Conservation (phyloP, 2,113 vertebrate genomes). For the Trochalopteron elliotii region DNA sequence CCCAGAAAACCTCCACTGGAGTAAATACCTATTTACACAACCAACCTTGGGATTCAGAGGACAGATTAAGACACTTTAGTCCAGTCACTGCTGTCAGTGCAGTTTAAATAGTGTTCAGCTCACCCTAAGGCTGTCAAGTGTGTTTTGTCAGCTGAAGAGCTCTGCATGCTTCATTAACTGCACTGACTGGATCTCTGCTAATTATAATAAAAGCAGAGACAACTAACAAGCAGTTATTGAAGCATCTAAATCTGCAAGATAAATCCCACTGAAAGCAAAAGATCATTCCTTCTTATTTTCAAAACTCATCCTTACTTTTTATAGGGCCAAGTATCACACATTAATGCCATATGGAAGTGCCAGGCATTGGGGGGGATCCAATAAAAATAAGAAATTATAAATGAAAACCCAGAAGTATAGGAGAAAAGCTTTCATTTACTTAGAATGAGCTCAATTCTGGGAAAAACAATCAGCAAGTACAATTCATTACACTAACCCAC, state of each 20-base stretch:
- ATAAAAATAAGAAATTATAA: not conserved
- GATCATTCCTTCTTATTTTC: not conserved
- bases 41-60: not conserved
- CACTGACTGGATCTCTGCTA: constrained; percentile 1
- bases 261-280: not conserved
- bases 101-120: not conserved
- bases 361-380: not conserved
- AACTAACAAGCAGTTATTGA: not conserved
- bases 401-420: not conserved
- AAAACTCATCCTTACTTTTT: not conserved
- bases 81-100: not conserved
- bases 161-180: not conserved
- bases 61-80: not conserved
- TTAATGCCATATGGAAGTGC: not conserved
- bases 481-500: not conserved
- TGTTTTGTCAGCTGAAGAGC: constrained; percentile 8
- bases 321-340: not conserved
- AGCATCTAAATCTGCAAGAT: not conserved
- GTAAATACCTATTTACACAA: not conserved
- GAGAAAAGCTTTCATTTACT: not conserved
- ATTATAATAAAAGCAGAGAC: not conserved
- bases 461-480: not conserved
- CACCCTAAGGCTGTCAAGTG: not conserved
- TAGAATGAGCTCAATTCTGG: not conserved
- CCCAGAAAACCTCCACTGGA: not conserved